Conservation (phyloP, 1,140 invertebrate species). For the Pemphigus obesinymphae region DNA sequence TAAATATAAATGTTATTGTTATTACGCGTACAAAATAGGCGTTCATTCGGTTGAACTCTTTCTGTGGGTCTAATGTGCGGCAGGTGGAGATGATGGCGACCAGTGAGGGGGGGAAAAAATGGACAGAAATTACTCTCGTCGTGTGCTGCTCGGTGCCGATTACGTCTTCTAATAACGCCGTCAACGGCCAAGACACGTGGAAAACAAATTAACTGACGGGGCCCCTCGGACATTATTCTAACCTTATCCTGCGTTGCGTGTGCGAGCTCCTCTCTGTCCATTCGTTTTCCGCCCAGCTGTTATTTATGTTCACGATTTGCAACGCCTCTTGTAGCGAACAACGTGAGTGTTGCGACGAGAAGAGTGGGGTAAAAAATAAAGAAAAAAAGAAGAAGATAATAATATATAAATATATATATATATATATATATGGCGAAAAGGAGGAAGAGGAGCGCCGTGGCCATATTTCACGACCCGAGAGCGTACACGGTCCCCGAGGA, state of each 20-base stretch:
- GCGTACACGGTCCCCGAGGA: constrained; percentile 11
- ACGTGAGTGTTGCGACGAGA: neutral
- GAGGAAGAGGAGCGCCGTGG: neutral
- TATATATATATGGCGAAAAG: too few relatives aligned
- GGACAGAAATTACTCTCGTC: neutral
- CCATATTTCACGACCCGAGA: constrained; percentile 9
- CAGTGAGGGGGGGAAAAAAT: neutral
- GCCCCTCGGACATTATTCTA: constrained; percentile 5
- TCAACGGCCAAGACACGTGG: constrained; percentile 2
- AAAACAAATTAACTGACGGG: constrained; percentile 34
- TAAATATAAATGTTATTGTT: too few relatives aligned
- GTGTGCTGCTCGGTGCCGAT: too few relatives aligned
- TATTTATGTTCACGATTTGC: constrained; percentile 39
- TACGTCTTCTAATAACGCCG: constrained; percentile 15
- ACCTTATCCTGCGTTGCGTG: neutral
- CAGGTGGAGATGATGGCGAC: too few relatives aligned
- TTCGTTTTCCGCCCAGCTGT: neutral
- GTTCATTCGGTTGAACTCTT: too few relatives aligned
- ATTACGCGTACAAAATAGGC: too few relatives aligned
- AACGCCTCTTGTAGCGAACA: neutral
- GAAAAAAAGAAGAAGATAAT: neutral
- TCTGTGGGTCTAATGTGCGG: too few relatives aligned
- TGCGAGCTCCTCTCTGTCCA: neutral
- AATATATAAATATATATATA: too few relatives aligned
- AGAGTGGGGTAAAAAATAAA: neutral